Percentiles rank a stretch among this genome's conserved stretches.
Conservation (phyloP, 2,888 invertebrate genomes). For the Tinea semifulvella region DNA sequence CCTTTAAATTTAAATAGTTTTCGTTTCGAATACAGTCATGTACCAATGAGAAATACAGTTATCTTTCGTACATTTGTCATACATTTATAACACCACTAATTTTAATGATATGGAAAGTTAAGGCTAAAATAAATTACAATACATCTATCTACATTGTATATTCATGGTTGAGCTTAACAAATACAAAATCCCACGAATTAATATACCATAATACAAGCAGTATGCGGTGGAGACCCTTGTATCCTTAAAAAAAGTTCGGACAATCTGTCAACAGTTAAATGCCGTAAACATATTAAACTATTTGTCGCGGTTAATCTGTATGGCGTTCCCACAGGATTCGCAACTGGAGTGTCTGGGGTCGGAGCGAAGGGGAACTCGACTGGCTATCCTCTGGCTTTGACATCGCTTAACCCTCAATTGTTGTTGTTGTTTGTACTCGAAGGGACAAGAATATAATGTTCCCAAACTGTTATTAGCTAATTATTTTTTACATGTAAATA, state of each 20-base stretch:
- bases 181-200: neutral
- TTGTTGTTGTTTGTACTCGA: neutral
- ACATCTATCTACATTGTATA: no score
- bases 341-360: conserved; percentile 21
- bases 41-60: no score
- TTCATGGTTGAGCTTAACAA: conserved; percentile 1
- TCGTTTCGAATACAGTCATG: no score
- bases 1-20: no score
- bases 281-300: conserved; percentile 53
- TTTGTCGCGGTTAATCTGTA: conserved; percentile 57
- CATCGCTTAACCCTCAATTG: conserved; percentile 12
- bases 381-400: conserved; percentile 4
- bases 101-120: no score
- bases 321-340: conserved; percentile 53
- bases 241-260: conserved; percentile 4
- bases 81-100: no score
- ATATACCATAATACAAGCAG: conserved; percentile 1
- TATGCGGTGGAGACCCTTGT: neutral
- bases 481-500: neutral
- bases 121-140: no score
- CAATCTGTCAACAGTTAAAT: conserved; percentile 43
- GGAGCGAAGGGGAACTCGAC: conserved; percentile 7
- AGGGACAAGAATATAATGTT: neutral
- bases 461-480: neutral
- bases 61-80: no score